phyloP scores from a whole-genome alignment of 2,797 vertebrate species.

The Aselliscus stoliczkanus region DNA sequence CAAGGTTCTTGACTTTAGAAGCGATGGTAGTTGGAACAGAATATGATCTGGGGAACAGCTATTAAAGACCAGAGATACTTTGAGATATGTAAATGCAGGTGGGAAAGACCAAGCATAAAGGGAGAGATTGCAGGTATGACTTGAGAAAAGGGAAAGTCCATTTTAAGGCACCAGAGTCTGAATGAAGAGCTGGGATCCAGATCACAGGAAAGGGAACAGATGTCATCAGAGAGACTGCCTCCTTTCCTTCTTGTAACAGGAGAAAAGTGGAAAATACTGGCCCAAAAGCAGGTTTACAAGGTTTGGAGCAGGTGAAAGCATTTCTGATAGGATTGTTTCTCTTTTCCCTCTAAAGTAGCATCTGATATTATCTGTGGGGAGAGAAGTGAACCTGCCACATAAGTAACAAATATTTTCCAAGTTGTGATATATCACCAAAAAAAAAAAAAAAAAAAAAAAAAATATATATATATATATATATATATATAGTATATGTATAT shows the following conservation, averaged over 20 bases:
- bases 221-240: background rate
- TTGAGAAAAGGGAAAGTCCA: background rate
- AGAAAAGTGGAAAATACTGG: background rate
- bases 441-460: too few species aligned
- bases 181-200: background rate
- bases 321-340: background rate
- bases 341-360: background rate
- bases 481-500: too few species aligned
- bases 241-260: background rate
- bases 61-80: background rate
- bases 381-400: background rate
- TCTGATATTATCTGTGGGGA: background rate
- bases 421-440: background rate
- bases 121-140: background rate
- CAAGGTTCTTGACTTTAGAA: background rate
- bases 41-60: background rate
- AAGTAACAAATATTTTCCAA: background rate
- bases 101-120: background rate
- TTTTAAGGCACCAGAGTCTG: background rate
- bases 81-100: background rate
- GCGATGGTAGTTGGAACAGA: background rate
- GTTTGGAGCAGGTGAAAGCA: background rate
- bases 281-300: background rate
- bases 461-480: too few species aligned
- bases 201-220: background rate